Evolutionary conservation across 2,797 vertebrate species (phyloP), one percentile per base, ranked within the genome.

Genomic region (Syngnathus acus): DNA sequence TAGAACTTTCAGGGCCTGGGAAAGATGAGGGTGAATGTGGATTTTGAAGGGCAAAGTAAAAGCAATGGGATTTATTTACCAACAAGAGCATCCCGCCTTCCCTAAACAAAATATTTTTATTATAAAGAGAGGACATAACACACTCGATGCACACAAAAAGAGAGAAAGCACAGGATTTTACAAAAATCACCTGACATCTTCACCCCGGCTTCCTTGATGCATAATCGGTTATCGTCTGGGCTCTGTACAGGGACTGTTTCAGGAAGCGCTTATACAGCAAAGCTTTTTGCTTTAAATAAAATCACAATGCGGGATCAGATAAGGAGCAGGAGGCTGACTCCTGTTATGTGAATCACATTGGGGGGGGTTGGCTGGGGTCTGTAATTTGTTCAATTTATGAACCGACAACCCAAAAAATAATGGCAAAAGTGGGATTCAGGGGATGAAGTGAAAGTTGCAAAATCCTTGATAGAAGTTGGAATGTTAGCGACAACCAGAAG

Each of bases 231-330:
- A 85, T 84, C 82, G 70, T 73, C 9, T 88, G 83, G 86, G 80
- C 84, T 85, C 72, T 74, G 78, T 73, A 14, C 79, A 80, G 85
- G 82, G 65, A 64, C 73, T 68, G 72, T 70, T 77, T 72, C 85
- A 86, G 90, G 88, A 91, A 90, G 72, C 78, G 60, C 72, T 26
- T 57, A 26, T 23, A 68, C 73, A n/a, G 80, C 85, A 84, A 82
- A 64, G 70, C 69, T 85, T 86, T 70, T 85, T 85, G 83, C 87
- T 89, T 89, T 88, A 89, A 89, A 90, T 90, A 88, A 89, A 70
- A 87, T 65, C 82, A 89, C 89, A 88, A 89, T 89, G 85, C 79
- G 38, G 70, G 62, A 89, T 89, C 86, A 84, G 89, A 90, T 90
- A 90, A 88, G 60, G 39, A 45, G 78, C 21, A 11, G 72, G 43